These are phyloP conservation scores for Athalia cordata DNA, from an alignment of 2,888 invertebrate genomes.

Conservation along the genomic window DNA sequence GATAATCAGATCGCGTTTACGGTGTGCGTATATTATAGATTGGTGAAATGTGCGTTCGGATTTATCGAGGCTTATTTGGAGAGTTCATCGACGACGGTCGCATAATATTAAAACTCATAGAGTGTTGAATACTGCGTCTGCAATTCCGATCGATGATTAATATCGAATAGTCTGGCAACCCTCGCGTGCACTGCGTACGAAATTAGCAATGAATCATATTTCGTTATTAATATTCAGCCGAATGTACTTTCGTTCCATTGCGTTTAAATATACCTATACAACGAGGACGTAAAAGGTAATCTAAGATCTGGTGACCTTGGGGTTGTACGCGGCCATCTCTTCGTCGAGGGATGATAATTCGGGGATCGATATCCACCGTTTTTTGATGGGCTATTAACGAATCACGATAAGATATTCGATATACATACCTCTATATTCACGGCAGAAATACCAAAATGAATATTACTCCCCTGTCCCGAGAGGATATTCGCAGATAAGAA, in stretches of 20 bases:
- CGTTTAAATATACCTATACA: background rate
- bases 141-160: too few species aligned
- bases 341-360: background rate
- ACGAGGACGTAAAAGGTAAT: background rate
- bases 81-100: too few species aligned
- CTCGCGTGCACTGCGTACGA: constrained; percentile 6
- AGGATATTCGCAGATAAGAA: too few species aligned
- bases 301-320: background rate
- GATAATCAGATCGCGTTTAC: too few species aligned
- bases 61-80: too few species aligned
- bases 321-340: background rate
- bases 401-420: background rate
- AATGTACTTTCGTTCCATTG: constrained; percentile 7
- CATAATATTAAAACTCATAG: too few species aligned
- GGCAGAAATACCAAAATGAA: too few species aligned
- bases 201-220: constrained; percentile 10
- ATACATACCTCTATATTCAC: background rate
- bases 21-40: too few species aligned
- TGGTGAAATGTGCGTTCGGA: too few species aligned
- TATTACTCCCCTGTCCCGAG: too few species aligned
- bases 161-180: background rate
- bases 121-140: too few species aligned
- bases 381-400: background rate
- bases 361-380: background rate
- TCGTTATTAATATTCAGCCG: constrained; percentile 13